Conservation (phyloP, 1,140 invertebrate genomes). For the Bursaphelenchus mucronatus region DNA sequence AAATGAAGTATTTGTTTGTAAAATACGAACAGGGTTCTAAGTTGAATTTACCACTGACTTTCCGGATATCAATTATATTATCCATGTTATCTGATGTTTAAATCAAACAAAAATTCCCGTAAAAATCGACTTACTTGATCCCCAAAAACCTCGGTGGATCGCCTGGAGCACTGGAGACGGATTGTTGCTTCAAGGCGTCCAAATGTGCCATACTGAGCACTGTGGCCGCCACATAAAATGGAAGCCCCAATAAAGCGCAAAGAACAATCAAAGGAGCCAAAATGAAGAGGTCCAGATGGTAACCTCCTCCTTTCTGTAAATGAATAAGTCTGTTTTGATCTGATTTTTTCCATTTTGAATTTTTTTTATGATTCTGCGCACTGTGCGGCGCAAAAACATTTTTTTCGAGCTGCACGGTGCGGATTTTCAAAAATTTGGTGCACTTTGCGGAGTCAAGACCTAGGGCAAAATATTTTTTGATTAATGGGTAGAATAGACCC, state of each 20-base stretch:
- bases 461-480: no score
- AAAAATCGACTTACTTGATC: constrained; percentile 46
- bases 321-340: background rate
- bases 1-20: no score
- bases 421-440: no score
- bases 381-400: no score
- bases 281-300: constrained; percentile 63
- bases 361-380: no score
- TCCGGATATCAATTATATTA: background rate
- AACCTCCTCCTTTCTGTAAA: constrained; percentile 62
- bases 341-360: background rate
- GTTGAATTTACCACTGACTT: background rate
- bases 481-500: no score
- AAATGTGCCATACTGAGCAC: constrained; percentile 61
- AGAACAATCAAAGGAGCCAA: constrained; percentile 61
- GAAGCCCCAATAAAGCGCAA: constrained; percentile 63
- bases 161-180: constrained; percentile 28
- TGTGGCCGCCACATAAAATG: constrained; percentile 65
- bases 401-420: no score
- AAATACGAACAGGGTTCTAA: background rate
- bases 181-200: constrained; percentile 56
- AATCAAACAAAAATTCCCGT: background rate
- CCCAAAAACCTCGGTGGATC: constrained; percentile 31
- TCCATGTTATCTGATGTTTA: background rate
- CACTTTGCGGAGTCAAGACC: no score